A percentile compares a stretch with the other conserved stretches of the same genome.
phyloP scores from a whole-genome alignment of 2,113 vertebrate genomes.

The Cyprinodon brontotheroides region DNA sequence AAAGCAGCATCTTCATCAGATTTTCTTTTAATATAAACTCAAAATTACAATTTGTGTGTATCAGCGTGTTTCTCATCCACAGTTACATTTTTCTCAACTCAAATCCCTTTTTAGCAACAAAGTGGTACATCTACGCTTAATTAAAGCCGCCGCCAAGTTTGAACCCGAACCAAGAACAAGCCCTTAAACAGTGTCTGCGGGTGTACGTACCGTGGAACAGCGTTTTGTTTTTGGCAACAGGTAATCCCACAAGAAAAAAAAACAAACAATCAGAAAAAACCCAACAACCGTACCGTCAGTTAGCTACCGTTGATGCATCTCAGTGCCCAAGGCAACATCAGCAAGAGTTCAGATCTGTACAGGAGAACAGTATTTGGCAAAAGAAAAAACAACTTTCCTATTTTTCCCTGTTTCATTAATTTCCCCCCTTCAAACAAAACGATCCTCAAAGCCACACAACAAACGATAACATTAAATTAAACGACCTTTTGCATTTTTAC shows the following conservation, averaged over 20 bases:
- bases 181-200: constrained; percentile 77
- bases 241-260: constrained; percentile 59
- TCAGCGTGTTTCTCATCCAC: constrained; percentile 72
- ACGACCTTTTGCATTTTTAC: constrained; percentile 51
- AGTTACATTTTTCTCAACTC: constrained; percentile 67
- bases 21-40: constrained; percentile 78
- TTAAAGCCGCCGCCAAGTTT: constrained; percentile 66
- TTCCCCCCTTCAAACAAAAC: constrained; percentile 56
- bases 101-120: constrained; percentile 62
- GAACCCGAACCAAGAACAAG: constrained; percentile 68
- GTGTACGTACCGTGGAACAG: constrained; percentile 29
- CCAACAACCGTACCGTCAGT: constrained; percentile 54
- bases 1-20: constrained; percentile 20
- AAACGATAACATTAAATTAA: constrained; percentile 43
- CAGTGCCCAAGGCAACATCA: constrained; percentile 79
- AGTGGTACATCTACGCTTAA: constrained; percentile 21
- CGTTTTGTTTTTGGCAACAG: constrained; percentile 79
- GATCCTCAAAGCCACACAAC: constrained; percentile 55
- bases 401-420: too few species aligned
- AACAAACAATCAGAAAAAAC: too few species aligned
- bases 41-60: constrained; percentile 77
- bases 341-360: constrained; percentile 65
- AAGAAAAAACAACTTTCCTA: constrained; percentile 36
- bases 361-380: constrained; percentile 76
- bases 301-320: constrained; percentile 73